A percentile compares a stretch with the other conserved stretches of the same genome.
Evolutionary conservation across 2,797 vertebrate species (phyloP).

Genomic region (Eulemur coronatus): DNA sequence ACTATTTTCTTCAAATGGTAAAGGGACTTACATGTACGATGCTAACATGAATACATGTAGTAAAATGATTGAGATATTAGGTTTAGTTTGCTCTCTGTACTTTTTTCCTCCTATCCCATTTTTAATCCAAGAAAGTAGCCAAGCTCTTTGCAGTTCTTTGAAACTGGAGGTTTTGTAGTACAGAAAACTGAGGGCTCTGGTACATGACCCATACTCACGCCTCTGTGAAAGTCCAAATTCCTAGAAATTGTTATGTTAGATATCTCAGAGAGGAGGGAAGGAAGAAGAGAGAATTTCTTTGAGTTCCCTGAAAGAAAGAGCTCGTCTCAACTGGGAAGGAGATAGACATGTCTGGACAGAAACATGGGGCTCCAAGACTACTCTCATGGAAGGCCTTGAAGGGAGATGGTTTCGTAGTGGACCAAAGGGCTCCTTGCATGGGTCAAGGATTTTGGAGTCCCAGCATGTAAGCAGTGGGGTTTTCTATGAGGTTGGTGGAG

Average conservation of each 20-base stretch:
- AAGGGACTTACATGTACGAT: not conserved
- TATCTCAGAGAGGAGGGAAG: not conserved
- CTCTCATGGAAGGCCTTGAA: not conserved
- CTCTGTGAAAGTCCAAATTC: not conserved
- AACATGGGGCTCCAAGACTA: not conserved
- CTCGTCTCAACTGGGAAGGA: not conserved
- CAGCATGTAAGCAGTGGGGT: not conserved
- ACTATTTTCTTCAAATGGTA: constrained; percentile 21
- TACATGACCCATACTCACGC: not conserved
- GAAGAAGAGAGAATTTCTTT: not conserved
- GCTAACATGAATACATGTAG: not conserved
- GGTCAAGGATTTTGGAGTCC: not conserved
- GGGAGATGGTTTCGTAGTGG: not conserved
- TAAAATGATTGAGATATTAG: not conserved
- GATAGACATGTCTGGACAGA: not conserved
- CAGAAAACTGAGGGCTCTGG: not conserved
- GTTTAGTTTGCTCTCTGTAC: not conserved
- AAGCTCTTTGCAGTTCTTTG: not conserved
- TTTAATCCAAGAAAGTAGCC: not conserved
- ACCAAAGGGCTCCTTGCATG: not conserved
- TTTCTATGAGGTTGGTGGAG: not conserved
- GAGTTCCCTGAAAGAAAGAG: not conserved
- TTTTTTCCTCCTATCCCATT: not conserved
- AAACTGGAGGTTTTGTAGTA: not conserved
- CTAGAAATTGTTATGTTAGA: not conserved